Evolutionary conservation across 2,113 vertebrate genomes (phyloP).

Genomic region (Todiramphus saurophagus): DNA sequence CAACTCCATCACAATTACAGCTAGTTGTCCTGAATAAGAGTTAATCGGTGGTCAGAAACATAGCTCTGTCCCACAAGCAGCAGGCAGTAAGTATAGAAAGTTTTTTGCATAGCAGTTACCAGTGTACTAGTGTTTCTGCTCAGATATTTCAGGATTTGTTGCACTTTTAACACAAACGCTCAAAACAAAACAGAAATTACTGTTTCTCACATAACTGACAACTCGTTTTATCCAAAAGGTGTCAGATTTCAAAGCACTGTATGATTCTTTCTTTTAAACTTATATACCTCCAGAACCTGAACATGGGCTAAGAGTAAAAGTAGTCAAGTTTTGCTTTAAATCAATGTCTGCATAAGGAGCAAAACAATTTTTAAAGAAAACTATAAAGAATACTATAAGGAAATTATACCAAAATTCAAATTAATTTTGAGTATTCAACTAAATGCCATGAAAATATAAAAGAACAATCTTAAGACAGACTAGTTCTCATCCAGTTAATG

Average conservation of each 20-base stretch:
- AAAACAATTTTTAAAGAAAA: neutral
- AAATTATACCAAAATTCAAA: neutral
- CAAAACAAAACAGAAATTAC: neutral
- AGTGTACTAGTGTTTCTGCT: neutral
- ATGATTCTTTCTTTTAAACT: neutral
- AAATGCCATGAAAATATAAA: neutral
- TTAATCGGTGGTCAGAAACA: neutral
- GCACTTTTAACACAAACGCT: neutral
- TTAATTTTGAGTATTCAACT: neutral
- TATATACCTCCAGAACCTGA: neutral
- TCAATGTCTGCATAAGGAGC: neutral
- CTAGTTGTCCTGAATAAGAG: neutral
- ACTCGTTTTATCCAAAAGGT: neutral
- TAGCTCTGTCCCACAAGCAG: neutral
- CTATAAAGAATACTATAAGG: neutral
- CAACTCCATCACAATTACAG: neutral
- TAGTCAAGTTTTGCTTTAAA: neutral
- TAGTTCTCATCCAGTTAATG: neutral
- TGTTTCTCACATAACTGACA: neutral
- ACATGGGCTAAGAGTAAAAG: neutral
- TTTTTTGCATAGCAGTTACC: neutral
- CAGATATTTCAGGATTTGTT: neutral
- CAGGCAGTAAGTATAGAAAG: neutral
- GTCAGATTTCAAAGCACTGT: constrained; percentile 3
- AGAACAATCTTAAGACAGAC: neutral